Evolutionary conservation across 2,797 vertebrate genomes (phyloP), one percentile per base, ranked within the genome.

Genomic region (Melopsittacus undulatus): DNA sequence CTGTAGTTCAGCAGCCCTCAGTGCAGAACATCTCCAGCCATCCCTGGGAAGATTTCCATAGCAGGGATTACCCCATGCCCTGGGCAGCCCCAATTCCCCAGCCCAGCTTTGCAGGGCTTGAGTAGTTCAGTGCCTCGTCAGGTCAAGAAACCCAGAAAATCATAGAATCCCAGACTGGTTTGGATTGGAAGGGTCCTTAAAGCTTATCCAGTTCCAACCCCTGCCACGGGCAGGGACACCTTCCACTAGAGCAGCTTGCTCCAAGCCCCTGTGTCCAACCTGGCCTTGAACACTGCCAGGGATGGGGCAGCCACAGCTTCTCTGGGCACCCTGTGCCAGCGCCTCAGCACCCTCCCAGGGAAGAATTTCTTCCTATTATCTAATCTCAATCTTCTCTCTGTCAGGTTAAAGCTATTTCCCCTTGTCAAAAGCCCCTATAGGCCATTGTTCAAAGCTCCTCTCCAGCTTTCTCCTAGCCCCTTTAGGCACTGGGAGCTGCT

Each of bases 1-100:
- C 30, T 69, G 57, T 43, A 14, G 26, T 7, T 63, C 5, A 4
- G 52, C 40, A 77, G 34, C 27, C 12, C 69, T 23, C 9, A 1
- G 66, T 42, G 49, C 66, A 38, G 70, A 70, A 7, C 52, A 32
- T 1, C 6, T 34, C 56, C 61, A 36, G 46, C 6, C 89, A 22
- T 13, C 18, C 11, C 15, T 1, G 11, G 24, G 27, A 21, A 72
- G 5, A 24, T 48, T 66, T 77, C 52, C 9, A 0, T 1, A 23
- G 42, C 7, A 2, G 70, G 62, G 29, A 70, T 18, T 57, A 23
- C 20, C n/a, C 38, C 13, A 1, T 34, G n/a, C 21, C 66, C 30
- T n/a, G 49, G 30, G 19, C 68, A 69, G 43, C 51, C 51, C 40
- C 21, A 3, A 16, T 36, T 46, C 29, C 34, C 12, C 8, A 12